phyloP scores from a whole-genome alignment of 2,797 vertebrate genomes.

The Glossophaga mutica region DNA sequence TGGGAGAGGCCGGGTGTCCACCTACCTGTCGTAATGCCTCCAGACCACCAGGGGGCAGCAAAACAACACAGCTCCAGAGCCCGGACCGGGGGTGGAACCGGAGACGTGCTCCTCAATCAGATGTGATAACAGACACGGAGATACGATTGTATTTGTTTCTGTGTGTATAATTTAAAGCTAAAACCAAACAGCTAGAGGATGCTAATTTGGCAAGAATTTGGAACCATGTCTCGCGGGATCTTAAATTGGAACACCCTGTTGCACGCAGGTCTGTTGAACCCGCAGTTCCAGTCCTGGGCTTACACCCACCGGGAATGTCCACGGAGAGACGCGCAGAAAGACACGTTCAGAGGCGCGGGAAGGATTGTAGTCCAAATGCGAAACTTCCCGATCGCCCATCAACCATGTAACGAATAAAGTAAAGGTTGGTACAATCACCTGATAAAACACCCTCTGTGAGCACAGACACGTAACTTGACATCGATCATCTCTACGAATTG shows the following conservation, averaged over 20 bases:
- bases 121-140: neutral
- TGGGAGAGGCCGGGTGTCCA: too few relatives aligned
- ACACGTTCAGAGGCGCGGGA: fast-evolving
- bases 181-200: too few relatives aligned
- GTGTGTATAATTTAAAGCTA: neutral
- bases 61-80: neutral
- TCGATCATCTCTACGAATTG: too few relatives aligned
- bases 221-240: too few relatives aligned
- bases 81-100: neutral
- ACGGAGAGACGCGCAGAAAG: neutral
- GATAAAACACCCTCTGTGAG: too few relatives aligned
- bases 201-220: too few relatives aligned
- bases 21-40: neutral
- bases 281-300: too few relatives aligned
- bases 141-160: neutral
- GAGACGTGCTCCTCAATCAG: neutral
- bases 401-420: too few relatives aligned
- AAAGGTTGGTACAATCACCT: too few relatives aligned
- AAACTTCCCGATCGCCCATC: neutral
- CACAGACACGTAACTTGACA: too few relatives aligned
- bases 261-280: too few relatives aligned
- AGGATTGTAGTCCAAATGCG: neutral
- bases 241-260: too few relatives aligned
- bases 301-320: neutral
- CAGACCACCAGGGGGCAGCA: neutral